These are phyloP conservation scores for Gymnogyps californianus DNA, from an alignment of 2,113 vertebrate species.

Conservation along the genomic window DNA sequence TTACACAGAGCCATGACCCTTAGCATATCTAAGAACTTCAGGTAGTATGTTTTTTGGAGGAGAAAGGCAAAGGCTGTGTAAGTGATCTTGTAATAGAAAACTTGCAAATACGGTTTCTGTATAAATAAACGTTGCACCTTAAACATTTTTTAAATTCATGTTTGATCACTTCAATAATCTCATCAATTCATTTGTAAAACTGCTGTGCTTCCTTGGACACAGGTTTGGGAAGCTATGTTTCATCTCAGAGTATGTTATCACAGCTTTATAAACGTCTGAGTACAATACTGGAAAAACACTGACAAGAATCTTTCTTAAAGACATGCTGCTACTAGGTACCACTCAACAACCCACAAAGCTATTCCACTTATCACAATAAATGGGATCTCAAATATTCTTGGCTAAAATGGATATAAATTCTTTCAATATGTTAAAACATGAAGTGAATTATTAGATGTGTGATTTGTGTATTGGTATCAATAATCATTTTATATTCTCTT, in stretches of 20 bases:
- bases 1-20: not conserved
- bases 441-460: not conserved
- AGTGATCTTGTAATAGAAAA: not conserved
- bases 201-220: not conserved
- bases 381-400: not conserved
- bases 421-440: not conserved
- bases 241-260: not conserved
- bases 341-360: not conserved
- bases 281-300: not conserved
- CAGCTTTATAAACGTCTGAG: not conserved
- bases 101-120: not conserved
- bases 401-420: not conserved
- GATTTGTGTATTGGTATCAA: not conserved
- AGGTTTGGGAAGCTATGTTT: not conserved
- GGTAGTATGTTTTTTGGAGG: not conserved
- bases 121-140: not conserved
- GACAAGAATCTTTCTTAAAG: not conserved
- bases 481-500: not conserved
- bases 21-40: not conserved
- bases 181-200: not conserved
- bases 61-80: not conserved
- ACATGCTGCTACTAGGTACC: not conserved
- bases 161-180: not conserved
- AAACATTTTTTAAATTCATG: not conserved
- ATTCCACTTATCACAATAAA: not conserved